Evolutionary conservation across 1,140 invertebrate genomes (phyloP), one percentile per base, ranked within the genome.

Genomic region (Phthorimaea operculella): DNA sequence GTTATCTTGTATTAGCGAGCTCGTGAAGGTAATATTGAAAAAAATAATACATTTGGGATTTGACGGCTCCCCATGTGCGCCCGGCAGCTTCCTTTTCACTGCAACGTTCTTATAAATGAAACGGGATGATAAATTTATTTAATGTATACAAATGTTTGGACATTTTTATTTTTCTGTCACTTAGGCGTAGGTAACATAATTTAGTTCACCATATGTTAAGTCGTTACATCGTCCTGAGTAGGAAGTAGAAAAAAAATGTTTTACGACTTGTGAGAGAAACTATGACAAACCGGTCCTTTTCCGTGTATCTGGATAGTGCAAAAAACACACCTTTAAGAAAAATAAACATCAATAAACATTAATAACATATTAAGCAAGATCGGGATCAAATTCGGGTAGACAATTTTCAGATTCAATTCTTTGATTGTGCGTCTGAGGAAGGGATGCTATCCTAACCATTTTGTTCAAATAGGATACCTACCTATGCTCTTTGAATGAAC

Each of bases 101-200:
- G 55, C 64, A 67, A 68, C 66, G 66, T 57, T 67, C 52, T 58
- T 71, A 72, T 69, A 70, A 75, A 79, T 64, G 74, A 75, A 75
- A 72, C 68, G 63, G 70, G 74, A 82, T 81, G 79, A 84, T 84
- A 84, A 84, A 84, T 84, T 84, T 82, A 79, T 82, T 80, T 81
- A 79, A 83, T 83, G 79, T 84, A 81, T 84, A 84, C 81, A 84
- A 84, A 84, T 84, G 78, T 84, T 84, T 84, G 79, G 81, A 84
- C 79, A 83, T 83, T 83, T 84, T 83, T 83, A 84, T 84, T 83
- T 83, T 74, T 70, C 70, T 81, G 78, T 76, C 76, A 77, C 72
- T 83, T 78, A 80, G 64, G 75, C 67, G 71, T 76, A 81, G 74
- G 81, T 81, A 80, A 79, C 77, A 79, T 84, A 81, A 84, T 83